Evolutionary conservation across 2,113 vertebrate species (phyloP).

Genomic region (Salvator merianae): DNA sequence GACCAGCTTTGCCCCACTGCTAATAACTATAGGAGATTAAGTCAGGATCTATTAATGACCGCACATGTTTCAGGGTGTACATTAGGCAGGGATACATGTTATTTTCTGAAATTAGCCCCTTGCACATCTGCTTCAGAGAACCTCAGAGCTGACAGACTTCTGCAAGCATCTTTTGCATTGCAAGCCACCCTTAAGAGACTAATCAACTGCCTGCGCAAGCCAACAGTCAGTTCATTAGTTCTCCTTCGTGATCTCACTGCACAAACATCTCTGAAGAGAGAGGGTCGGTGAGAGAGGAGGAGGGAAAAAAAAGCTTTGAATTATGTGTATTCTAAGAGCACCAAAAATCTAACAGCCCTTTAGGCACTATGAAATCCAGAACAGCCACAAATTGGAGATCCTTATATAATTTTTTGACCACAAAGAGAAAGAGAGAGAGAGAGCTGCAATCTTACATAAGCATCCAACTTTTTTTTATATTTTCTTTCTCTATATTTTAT

Average conservation of each 20-base stretch:
- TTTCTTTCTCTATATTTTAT: conserved; percentile 18
- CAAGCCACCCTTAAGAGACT: too few species aligned
- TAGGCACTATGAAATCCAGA: background rate
- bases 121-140: too few species aligned
- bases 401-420: conserved; percentile 32
- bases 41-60: too few species aligned
- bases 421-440: rapidly evolving
- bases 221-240: background rate
- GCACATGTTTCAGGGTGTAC: too few species aligned
- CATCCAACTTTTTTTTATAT: background rate
- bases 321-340: conserved; percentile 35
- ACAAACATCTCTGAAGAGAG: background rate
- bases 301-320: background rate
- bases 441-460: conserved; percentile 26
- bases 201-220: background rate
- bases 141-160: too few species aligned
- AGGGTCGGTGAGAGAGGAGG: background rate
- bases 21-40: too few species aligned
- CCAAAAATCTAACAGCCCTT: conserved; percentile 59
- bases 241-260: background rate
- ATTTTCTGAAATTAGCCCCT: too few species aligned
- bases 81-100: too few species aligned
- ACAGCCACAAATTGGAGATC: background rate
- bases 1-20: too few species aligned
- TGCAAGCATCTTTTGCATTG: too few species aligned